Percentiles rank a stretch among this genome's conserved stretches.
Conservation (phyloP, 2,888 invertebrate genomes). For the Tridacna crocea region DNA sequence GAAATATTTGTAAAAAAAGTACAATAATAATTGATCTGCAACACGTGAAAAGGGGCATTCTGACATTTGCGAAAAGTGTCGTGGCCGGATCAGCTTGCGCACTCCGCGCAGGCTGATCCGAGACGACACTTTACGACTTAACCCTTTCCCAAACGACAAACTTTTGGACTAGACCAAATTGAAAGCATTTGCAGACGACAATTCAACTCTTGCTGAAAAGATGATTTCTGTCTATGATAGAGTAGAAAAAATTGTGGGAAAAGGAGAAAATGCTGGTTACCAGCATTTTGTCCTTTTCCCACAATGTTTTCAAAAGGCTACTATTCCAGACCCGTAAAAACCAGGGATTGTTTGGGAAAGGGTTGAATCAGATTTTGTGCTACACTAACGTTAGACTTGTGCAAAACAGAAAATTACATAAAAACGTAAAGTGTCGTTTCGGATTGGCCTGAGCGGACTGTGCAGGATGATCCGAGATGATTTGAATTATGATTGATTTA, state of each 20-base stretch:
- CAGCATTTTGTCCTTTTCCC: not conserved
- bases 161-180: not conserved
- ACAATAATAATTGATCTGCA: not conserved
- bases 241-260: not conserved
- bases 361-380: no score
- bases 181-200: not conserved
- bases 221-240: not conserved
- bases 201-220: not conserved
- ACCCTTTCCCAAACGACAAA: conserved; percentile 14
- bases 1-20: no score
- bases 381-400: no score
- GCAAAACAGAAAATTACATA: no score
- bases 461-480: no score
- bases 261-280: not conserved
- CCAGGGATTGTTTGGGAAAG: not conserved
- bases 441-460: no score
- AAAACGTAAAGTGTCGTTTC: no score
- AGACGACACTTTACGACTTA: no score
- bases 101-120: no score
- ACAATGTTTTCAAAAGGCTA: not conserved
- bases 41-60: not conserved
- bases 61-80: no score
- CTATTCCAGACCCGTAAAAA: not conserved
- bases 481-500: not conserved
- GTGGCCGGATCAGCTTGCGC: no score